Percentiles rank a stretch among this genome's conserved stretches.
phyloP scores from a whole-genome alignment of 2,888 invertebrate genomes.

The Lasioglossum leucozonium region DNA sequence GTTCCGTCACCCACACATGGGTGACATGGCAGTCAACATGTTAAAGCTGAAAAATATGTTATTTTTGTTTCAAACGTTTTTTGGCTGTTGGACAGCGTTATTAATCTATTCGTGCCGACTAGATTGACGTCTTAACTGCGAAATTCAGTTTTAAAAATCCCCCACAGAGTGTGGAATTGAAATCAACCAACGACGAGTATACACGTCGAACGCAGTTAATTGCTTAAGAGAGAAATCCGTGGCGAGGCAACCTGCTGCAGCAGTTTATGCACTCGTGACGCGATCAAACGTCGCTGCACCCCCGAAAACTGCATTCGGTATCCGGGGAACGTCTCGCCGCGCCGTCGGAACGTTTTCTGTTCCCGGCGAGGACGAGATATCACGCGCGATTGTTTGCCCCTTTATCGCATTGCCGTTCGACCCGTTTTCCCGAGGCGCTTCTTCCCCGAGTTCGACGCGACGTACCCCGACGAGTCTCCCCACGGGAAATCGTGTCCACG shows the following conservation, averaged over 20 bases:
- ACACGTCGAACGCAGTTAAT: too few species aligned
- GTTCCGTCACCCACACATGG: too few species aligned
- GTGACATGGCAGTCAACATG: too few species aligned
- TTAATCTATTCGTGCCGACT: too few species aligned
- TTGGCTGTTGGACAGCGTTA: too few species aligned
- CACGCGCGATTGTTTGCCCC: slow-evolving; percentile 45
- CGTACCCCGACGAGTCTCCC: background rate
- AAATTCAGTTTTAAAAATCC: too few species aligned
- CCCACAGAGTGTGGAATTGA: too few species aligned
- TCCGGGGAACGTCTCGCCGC: slow-evolving; percentile 2
- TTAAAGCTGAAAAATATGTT: too few species aligned
- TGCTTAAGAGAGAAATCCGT: background rate
- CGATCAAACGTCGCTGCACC: background rate
- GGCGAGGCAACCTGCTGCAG: background rate
- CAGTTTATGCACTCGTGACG: slow-evolving; percentile 2
- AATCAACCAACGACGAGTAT: too few species aligned
- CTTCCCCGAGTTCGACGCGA: background rate
- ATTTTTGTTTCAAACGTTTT: too few species aligned
- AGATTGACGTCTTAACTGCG: too few species aligned
- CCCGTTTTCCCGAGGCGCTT: slow-evolving; percentile 1
- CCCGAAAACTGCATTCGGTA: slow-evolving; percentile 11
- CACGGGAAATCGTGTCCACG: background rate
- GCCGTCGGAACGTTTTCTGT: slow-evolving; percentile 5
- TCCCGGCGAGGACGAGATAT: slow-evolving; percentile 23
- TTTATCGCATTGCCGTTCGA: slow-evolving; percentile 43